Evolutionary conservation across 1,140 invertebrate species (phyloP), one percentile per base, ranked within the genome.

Genomic region (Diprion similis): DNA sequence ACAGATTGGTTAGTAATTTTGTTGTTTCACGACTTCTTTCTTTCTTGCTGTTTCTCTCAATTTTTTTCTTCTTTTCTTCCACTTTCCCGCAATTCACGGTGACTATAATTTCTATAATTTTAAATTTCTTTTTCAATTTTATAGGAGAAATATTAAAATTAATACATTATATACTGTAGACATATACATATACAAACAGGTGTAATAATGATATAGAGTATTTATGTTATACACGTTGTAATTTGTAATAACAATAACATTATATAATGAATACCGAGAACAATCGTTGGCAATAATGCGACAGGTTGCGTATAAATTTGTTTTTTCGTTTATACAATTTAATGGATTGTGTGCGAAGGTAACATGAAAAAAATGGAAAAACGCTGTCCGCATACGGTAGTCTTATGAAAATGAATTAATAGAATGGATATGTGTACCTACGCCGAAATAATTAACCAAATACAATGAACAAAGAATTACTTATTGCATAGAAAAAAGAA

Each of bases 81-180:
- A 93, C 80, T 91, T 91, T 37, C 90, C 91, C 8, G 93, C 91
- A 77, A 88, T 88, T 15, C 90, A 92, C 76, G 84, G 92, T 15
- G 93, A 92, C 92, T 84, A 93, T 67, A 89, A 92, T 8, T 92
- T 92, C 6, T 89, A 89, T 37, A 37, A 37, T 37, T 37, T 37
- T 37, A 37, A 6, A 3, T 37, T 37, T 3, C 65, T 71, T 9
- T 24, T 71, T 72, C 72, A 73, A 75, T 46, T 68, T 66, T 76
- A 73, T 71, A 68, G 73, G 66, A 24, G 46, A 65, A 66, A 67
- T 67, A 11, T 13, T 67, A 67, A 19, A 17, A 67, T 19, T 74
- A 59, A 74, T 45, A 47, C 66, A 74, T 73, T 69, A 66, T 48
- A 51, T 66, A 74, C 66, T 48, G 48, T 76, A 70, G 71, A 74